phyloP scores from a whole-genome alignment of 2,888 invertebrate species.

The Monochamus alternatus region DNA sequence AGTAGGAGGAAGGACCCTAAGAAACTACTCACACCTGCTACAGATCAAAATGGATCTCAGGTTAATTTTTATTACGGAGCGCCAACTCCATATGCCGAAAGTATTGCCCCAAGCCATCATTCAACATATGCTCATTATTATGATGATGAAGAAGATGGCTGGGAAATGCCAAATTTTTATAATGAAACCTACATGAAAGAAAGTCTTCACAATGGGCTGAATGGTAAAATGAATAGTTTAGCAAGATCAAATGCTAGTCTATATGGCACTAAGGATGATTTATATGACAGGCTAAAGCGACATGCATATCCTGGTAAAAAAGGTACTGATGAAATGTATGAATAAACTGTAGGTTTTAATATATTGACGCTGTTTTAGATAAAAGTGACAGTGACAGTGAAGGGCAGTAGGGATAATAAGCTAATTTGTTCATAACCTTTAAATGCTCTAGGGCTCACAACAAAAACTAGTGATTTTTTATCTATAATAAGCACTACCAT shows the following conservation, averaged over 20 bases:
- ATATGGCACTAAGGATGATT: constrained; percentile 95
- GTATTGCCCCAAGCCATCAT: constrained; percentile 95
- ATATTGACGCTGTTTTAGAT: constrained; percentile 76
- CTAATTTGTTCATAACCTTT: constrained; percentile 46
- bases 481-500: constrained; percentile 53
- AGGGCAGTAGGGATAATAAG: constrained; percentile 80
- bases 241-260: constrained; percentile 94
- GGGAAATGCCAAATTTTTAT: constrained; percentile 98
- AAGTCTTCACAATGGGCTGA: constrained; percentile 89
- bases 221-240: constrained; percentile 93
- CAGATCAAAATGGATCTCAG: constrained; percentile 93
- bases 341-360: constrained; percentile 46
- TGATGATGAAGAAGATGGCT: constrained; percentile 96
- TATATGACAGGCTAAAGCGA: constrained; percentile 95
- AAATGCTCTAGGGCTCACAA: constrained; percentile 59
- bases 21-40: constrained; percentile 90
- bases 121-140: constrained; percentile 97
- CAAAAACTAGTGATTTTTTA: constrained; percentile 59
- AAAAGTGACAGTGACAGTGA: constrained; percentile 96
- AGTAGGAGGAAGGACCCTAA: constrained; percentile 91
- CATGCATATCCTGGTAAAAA: constrained; percentile 96
- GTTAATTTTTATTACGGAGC: constrained; percentile 98
- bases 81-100: constrained; percentile 94
- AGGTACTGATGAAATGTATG: constrained; percentile 75
- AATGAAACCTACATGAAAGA: constrained; percentile 98